Base-by-base conservation (phyloP, 2,113 vertebrate species). In the Natator depressus region DNA sequence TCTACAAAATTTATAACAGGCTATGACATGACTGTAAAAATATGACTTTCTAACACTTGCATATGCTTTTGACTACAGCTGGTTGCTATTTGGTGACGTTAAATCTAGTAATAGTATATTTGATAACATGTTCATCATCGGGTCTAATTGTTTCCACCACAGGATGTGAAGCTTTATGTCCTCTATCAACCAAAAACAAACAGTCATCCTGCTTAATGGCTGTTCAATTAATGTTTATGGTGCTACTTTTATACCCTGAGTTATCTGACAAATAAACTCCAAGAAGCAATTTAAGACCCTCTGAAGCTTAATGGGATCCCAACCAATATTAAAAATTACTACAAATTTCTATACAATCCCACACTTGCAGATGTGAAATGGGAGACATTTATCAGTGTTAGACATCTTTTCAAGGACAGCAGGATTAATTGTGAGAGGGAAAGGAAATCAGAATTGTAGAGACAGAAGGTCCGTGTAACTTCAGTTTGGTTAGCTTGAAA, bases 191-290 rank as follows among this genome's bases (percentile, higher is more conserved):
- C 89, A 80, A 97, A 98, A 98, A 83, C 97, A 97, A 97, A 98
- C 91, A 96, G 92, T 65, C 90, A 87, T 89, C 90, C 85, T 96
- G 91, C 94, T 96, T 97, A 98, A 97, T 96, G 94, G 92, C 80
- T 96, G 69, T 94, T 97, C 97, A 97, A 96, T 97, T 98, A 97
- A 98, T 98, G 97, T 97, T 98, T 96, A 97, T 96, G 79, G 89
- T 89, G 88, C 59, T 96, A 94, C 96, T 97, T 98, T 96, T 96
- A 97, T 38, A 96, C 88, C 42, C 82, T 92, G 93, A 96, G 91
- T 95, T 96, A 90, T 89, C 88, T 94, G 96, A 94, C 95, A 96
- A 97, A 97, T 93, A 96, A 81, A 96, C 55, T 96, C 81, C 88
- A 92, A 94, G 91, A 96, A 96, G 94, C 84, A 89, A 82, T 94